Conservation (phyloP, 2,888 invertebrate species). For the Sinhomidia bicolor region DNA sequence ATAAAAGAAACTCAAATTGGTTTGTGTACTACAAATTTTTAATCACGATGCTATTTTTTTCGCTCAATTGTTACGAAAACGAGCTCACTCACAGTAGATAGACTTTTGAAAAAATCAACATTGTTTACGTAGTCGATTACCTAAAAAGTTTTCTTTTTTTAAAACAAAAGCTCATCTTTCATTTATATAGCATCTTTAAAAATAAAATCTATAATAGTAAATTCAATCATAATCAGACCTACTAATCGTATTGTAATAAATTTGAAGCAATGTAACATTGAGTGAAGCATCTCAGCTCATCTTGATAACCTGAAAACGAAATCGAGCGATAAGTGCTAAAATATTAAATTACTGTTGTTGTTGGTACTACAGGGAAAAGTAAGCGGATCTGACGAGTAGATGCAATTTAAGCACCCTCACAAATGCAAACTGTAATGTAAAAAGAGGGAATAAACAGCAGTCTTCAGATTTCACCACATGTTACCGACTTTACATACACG, state of each 20-base stretch:
- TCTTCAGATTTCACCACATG: too few species aligned
- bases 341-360: conserved; percentile 33
- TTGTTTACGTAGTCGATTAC: conserved; percentile 18
- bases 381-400: too few species aligned
- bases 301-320: conserved; percentile 80
- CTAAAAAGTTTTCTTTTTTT: conserved; percentile 14
- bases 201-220: conserved; percentile 31
- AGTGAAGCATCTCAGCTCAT: conserved; percentile 38
- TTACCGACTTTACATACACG: too few species aligned
- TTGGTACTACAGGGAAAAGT: conserved; percentile 11
- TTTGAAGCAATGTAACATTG: conserved; percentile 18
- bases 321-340: conserved; percentile 78
- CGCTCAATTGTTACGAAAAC: conserved; percentile 5
- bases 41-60: background rate
- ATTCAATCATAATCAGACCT: conserved; percentile 55
- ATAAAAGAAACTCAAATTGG: background rate
- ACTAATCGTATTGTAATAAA: conserved; percentile 33
- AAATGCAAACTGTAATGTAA: too few species aligned
- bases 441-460: too few species aligned
- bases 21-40: background rate
- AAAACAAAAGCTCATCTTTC: background rate
- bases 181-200: background rate
- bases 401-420: too few species aligned
- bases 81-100: background rate
- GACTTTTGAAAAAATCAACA: background rate